phyloP scores from a whole-genome alignment of 2,888 invertebrate genomes.

The Euzetes globulus region DNA sequence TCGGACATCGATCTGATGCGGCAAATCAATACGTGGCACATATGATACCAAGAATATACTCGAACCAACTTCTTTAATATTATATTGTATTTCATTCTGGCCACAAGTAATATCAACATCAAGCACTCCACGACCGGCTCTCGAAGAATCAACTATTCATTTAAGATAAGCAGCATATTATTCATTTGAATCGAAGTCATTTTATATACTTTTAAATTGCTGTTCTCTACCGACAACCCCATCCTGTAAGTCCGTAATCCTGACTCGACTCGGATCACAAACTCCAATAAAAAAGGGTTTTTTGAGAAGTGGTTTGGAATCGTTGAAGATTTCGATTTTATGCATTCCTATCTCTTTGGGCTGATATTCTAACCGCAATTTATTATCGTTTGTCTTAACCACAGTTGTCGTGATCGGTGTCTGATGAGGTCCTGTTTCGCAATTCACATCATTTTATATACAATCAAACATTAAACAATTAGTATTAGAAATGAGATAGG shows the following conservation, averaged over 20 bases:
- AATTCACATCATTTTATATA: too few relatives aligned
- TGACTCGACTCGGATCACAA: slow-evolving; percentile 53
- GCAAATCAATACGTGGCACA: slow-evolving; percentile 76
- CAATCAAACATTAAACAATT: too few relatives aligned
- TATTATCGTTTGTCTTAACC: slow-evolving; percentile 47
- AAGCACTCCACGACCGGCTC: slow-evolving; percentile 75
- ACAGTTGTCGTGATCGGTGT: slow-evolving; percentile 50
- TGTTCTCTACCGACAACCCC: slow-evolving; percentile 50
- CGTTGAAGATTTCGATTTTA: slow-evolving; percentile 60
- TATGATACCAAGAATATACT: slow-evolving; percentile 74
- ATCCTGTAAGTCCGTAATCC: slow-evolving; percentile 48
- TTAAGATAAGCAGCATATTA: too few relatives aligned
- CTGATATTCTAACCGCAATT: slow-evolving; percentile 63
- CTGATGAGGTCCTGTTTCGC: slow-evolving; percentile 51
- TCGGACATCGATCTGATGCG: slow-evolving; percentile 73
- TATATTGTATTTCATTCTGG: slow-evolving; percentile 70
- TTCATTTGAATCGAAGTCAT: background rate
- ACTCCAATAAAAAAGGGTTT: slow-evolving; percentile 62
- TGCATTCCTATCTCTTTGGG: slow-evolving; percentile 68
- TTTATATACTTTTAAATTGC: slow-evolving; percentile 47
- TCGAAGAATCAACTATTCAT: slow-evolving; percentile 60
- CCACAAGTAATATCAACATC: slow-evolving; percentile 73
- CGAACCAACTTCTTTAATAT: slow-evolving; percentile 63
- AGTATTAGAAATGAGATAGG: too few relatives aligned
- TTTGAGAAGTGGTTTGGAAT: slow-evolving; percentile 57